A percentile compares a stretch with the other conserved stretches of the same genome.
Evolutionary conservation across 2,113 vertebrate species (phyloP).

Genomic region (Lophura nycthemera): DNA sequence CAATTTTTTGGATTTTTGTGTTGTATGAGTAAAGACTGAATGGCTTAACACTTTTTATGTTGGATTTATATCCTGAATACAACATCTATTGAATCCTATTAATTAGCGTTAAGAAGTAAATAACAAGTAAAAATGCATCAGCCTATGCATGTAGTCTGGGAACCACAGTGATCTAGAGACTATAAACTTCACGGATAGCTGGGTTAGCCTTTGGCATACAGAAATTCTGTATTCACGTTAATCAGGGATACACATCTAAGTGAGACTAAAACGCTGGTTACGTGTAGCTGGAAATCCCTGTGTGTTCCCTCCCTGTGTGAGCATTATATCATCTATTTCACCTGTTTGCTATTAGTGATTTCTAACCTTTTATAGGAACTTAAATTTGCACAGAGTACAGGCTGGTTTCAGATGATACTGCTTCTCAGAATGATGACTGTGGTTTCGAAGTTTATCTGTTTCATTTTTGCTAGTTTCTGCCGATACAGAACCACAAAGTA

Average conservation of each 20-base stretch:
- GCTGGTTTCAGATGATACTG: not conserved
- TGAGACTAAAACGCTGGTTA: not conserved
- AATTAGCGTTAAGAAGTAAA: not conserved
- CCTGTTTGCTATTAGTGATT: not conserved
- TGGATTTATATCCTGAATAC: not conserved
- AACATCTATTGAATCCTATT: not conserved
- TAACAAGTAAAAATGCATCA: not conserved
- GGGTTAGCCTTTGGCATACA: not conserved
- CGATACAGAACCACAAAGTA: not conserved
- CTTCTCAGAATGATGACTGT: not conserved
- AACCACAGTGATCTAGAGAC: not conserved
- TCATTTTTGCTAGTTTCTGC: constrained; percentile 27
- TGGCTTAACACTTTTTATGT: not conserved
- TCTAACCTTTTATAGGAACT: not conserved
- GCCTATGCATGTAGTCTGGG: not conserved
- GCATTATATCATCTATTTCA: not conserved
- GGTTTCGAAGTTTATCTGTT: constrained; percentile 41
- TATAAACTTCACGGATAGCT: not conserved
- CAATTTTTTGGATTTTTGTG: not conserved
- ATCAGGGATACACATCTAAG: not conserved
- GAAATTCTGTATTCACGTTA: not conserved
- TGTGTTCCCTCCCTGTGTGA: not conserved
- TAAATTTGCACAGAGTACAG: not conserved
- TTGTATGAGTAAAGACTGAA: not conserved
- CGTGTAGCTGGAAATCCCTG: not conserved